Evolutionary conservation across 2,888 invertebrate species (phyloP), one percentile per base, ranked within the genome.

Genomic region (Pyrrhosoma nymphula): DNA sequence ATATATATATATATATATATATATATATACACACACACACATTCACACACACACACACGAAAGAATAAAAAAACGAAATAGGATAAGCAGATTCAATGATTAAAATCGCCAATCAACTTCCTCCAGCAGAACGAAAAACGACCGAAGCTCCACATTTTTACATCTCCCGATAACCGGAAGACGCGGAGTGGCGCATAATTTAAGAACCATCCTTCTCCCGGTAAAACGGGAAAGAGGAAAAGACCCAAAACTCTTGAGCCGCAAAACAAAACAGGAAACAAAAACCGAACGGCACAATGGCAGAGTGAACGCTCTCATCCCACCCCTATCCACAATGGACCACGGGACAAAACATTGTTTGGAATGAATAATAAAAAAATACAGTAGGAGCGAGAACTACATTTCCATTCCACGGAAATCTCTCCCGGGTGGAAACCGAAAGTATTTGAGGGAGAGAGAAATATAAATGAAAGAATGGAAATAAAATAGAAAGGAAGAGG

Each of bases 341-440:
- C 82, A 82, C 35, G 82, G 82, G 35, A 82, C 35, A 82, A 82
- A 82, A 82, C 82, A 82, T 30, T 82, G 82, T 82, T 82, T 82
- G 82, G 82, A 82, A 82, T 26, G 16, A 60, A 14, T 26, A 69
- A 69, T 20, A 26, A 69, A n/a, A 35, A 69, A n/a, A 47, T 4
- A 47, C 47, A 47, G 47, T 4, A 47, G 47, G 8, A 4, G 6
- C 69, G 82, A 14, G 82, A 82, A 82, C 30, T 82, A 82, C 82
- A 35, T 35, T 26, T 35, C 82, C 14, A 47, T 82, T 82, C 69
- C 35, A 35, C 82, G 82, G 82, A 82, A 82, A 82, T 82, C 82
- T 82, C 35, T n/a, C 35, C 82, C 82, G 82, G 35, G 35, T 82
- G 82, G n/a, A 82, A 82, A 82, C 12, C 82, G 35, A 82, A 82